Conservation (phyloP, 2,888 invertebrate genomes). For the Andrena bucephala region DNA sequence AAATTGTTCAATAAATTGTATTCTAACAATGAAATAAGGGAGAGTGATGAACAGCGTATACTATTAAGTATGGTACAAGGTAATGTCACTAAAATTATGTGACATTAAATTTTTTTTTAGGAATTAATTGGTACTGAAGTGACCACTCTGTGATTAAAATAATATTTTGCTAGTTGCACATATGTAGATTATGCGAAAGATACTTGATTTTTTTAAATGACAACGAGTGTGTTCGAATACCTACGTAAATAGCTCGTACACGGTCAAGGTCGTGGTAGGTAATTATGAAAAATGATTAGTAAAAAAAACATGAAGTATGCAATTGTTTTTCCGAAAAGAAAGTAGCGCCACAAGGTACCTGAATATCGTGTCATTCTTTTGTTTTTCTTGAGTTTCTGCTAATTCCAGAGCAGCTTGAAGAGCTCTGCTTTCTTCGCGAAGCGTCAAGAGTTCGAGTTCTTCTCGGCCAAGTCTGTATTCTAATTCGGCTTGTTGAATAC, state of each 20-base stretch:
- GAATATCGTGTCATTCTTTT: constrained; percentile 87
- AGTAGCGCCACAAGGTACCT: constrained; percentile 84
- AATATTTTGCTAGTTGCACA: no score
- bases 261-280: no score
- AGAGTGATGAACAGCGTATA: not conserved
- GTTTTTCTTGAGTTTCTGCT: constrained; percentile 86
- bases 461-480: constrained; percentile 95
- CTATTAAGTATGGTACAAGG: not conserved
- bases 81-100: not conserved
- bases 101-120: no score
- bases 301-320: no score
- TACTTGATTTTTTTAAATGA: no score
- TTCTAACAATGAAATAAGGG: not conserved
- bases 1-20: not conserved
- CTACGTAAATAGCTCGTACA: no score
- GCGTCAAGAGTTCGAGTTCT: constrained; percentile 93
- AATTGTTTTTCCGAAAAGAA: no score
- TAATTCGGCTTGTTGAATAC: constrained; percentile 95
- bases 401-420: constrained; percentile 91
- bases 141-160: no score
- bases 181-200: no score
- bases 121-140: no score
- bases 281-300: no score
- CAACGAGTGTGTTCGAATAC: no score
- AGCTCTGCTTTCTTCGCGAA: constrained; percentile 93